Evolutionary conservation across 1,140 invertebrate genomes (phyloP).

Genomic region (Anthonomus grandis): DNA sequence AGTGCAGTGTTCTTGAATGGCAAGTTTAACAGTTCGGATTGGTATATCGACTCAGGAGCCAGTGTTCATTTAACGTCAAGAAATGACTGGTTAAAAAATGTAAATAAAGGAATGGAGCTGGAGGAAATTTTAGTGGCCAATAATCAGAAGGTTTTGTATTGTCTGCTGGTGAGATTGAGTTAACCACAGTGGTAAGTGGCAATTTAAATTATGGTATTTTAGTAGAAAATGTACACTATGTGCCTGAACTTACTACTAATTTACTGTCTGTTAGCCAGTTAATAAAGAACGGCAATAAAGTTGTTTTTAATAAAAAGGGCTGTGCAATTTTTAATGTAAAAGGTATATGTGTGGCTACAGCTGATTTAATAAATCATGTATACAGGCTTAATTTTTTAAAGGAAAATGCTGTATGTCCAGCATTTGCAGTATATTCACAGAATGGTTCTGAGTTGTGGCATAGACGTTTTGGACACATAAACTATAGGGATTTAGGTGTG

Average conservation of each 20-base stretch:
- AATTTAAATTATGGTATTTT: too few relatives aligned
- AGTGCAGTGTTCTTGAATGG: too few relatives aligned
- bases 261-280: conserved; percentile 29
- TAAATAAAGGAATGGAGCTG: too few relatives aligned
- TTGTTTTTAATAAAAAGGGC: conserved; percentile 25
- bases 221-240: conserved; percentile 32
- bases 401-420: conserved; percentile 21
- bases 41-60: too few relatives aligned
- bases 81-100: too few relatives aligned
- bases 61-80: too few relatives aligned
- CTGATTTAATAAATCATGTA: conserved; percentile 29
- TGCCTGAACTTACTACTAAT: conserved; percentile 32
- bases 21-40: too few relatives aligned
- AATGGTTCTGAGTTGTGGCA: conserved; percentile 30
- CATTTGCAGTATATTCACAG: too few relatives aligned
- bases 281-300: conserved; percentile 23
- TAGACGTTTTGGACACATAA: conserved; percentile 39
- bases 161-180: too few relatives aligned
- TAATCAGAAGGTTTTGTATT: too few relatives aligned
- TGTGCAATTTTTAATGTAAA: conserved; percentile 29
- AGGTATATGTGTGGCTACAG: conserved; percentile 27
- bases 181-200: too few relatives aligned
- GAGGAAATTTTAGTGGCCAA: too few relatives aligned
- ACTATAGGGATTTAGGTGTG: conserved; percentile 19
- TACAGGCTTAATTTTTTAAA: conserved; percentile 39